Percentiles rank a stretch among this genome's conserved stretches.
phyloP scores from a whole-genome alignment of 37 sponge, comb jelly and placozoan species.

The Cliona cf. orientalis region DNA sequence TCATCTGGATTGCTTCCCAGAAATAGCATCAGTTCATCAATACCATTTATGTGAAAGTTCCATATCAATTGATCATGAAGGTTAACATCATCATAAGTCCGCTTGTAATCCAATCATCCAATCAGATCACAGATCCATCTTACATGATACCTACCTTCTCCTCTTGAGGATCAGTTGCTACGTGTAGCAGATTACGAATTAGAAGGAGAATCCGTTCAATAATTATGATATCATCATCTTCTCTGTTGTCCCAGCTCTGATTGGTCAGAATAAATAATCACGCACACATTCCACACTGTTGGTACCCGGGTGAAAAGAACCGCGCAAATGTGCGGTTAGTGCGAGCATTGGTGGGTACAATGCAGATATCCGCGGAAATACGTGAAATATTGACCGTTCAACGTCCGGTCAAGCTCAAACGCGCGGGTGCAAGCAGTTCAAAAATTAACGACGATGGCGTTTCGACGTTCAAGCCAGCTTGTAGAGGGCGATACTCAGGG shows the following conservation, averaged over 20 bases:
- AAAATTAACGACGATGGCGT: too few relatives aligned
- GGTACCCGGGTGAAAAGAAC: too few relatives aligned
- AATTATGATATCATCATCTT: slow-evolving; percentile 88
- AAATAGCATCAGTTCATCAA: slow-evolving; percentile 87
- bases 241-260: slow-evolving; percentile 85
- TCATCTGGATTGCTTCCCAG: slow-evolving; percentile 80
- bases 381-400: too few relatives aligned
- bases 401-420: too few relatives aligned
- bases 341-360: too few relatives aligned
- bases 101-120: slow-evolving; percentile 12
- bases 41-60: slow-evolving; percentile 90
- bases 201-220: slow-evolving; percentile 91
- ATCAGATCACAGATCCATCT: background rate
- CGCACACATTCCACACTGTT: background rate
- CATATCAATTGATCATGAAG: slow-evolving; percentile 93
- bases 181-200: slow-evolving; percentile 84
- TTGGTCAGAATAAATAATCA: background rate
- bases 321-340: too few relatives aligned
- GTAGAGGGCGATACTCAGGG: too few relatives aligned
- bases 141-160: slow-evolving; percentile 69
- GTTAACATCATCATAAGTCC: slow-evolving; percentile 88
- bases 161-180: slow-evolving; percentile 74
- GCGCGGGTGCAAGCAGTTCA: too few relatives aligned
- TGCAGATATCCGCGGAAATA: too few relatives aligned
- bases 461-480: too few relatives aligned